Conservation (phyloP, 2,888 invertebrate genomes). For the Tyria jacobaeae region DNA sequence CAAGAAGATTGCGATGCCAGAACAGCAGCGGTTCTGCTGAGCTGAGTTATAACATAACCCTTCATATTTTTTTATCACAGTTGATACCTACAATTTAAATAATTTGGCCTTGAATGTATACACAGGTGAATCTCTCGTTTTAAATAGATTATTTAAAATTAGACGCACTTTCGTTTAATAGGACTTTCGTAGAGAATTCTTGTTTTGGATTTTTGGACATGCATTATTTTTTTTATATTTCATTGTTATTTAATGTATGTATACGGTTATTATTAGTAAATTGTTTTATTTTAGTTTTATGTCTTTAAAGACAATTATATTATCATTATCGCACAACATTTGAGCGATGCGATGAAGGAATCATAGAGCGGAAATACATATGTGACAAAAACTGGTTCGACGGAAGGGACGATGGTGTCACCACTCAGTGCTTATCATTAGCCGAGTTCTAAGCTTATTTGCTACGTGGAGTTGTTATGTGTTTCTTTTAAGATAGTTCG, state of each 20-base stretch:
- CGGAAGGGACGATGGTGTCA: no score
- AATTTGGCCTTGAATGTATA: constrained; percentile 37
- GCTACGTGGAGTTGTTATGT: no score
- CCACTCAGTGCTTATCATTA: no score
- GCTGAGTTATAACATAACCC: constrained; percentile 32
- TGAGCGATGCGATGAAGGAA: no score
- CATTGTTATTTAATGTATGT: background rate
- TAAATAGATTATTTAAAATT: constrained; percentile 38
- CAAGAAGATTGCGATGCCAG: constrained; percentile 31
- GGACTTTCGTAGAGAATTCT: constrained; percentile 6
- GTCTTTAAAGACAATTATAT: background rate
- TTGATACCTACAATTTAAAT: constrained; percentile 20
- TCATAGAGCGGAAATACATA: no score
- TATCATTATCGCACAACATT: background rate
- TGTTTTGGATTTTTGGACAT: background rate
- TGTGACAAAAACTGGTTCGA: no score
- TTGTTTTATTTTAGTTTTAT: background rate
- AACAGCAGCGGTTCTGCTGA: constrained; percentile 35
- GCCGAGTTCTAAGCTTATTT: no score
- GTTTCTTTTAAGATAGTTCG: no score
- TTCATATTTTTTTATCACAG: constrained; percentile 21
- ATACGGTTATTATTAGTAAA: background rate
- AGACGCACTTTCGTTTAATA: constrained; percentile 38
- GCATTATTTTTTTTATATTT: background rate
- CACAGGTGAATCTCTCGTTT: constrained; percentile 34